Base-by-base conservation (phyloP, 2,888 invertebrate genomes). In the Leucoma salicis region DNA sequence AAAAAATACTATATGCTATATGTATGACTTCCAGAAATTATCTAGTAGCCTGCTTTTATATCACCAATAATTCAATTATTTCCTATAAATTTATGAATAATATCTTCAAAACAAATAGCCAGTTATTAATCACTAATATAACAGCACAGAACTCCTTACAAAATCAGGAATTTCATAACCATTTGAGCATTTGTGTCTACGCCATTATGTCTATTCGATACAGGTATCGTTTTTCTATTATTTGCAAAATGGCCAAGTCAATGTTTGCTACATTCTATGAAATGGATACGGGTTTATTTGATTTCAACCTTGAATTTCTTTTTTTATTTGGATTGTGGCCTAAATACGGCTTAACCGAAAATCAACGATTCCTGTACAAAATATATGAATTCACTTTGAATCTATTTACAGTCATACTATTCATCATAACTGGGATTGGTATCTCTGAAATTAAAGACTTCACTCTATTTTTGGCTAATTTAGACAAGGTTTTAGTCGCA, bases 251-350 rank as follows among this genome's bases (percentile, higher is more conserved):
- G 75, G 38, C 51, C 2, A 33, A 53, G 38, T 31, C 49, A 5
- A 11, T 48, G 24, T 14, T 63, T 21, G 50, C 56, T 28, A 55
- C 56, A n/a, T 57, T 63, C 12, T 47, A 57, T 14, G 41, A 39
- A n/a, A 42, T 58, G 2, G 59, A 69, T 13, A 53, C 68, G 12
- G 63, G 76, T 35, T 73, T 78, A 27, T 82, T 85, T 46, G 67
- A 72, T 28, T 75, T 80, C 27, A 86, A 86, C 49, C 46, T 85
- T 29, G 75, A 77, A 51, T 82, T 67, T 42, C 66, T 87, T 14
- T 73, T 66, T 42, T 54, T 60, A 2, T 73, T 80, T 1, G 86
- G 87, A 10, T 53, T 86, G 41, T 87, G 86, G 86, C 78, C 80
- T 0, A 53, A 62, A 10, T 57, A 78, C 11, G 41, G 65, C 2